These are phyloP conservation scores for Andricus quercusramuli DNA, from an alignment of 2,888 invertebrate species.

Conservation along the genomic window DNA sequence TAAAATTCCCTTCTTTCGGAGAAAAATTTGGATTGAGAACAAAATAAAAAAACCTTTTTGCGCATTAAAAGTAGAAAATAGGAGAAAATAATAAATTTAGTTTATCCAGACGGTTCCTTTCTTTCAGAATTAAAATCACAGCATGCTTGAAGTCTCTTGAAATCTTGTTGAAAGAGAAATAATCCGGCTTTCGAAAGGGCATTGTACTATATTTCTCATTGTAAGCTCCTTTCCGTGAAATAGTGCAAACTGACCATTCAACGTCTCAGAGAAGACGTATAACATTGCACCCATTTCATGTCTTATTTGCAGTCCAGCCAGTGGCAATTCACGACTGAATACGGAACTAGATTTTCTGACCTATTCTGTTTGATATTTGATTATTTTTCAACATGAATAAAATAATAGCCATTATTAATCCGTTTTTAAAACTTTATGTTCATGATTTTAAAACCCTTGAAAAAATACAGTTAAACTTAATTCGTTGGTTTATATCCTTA, in stretches of 20 bases:
- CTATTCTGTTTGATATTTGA: not conserved
- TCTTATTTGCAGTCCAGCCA: constrained; percentile 12
- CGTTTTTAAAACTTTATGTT: too few species aligned
- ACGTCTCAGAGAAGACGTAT: not conserved
- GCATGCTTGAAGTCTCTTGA: constrained; percentile 5
- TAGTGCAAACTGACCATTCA: constrained; percentile 5
- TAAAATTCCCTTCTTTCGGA: too few species aligned
- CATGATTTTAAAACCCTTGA: too few species aligned
- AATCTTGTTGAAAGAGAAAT: constrained; percentile 32
- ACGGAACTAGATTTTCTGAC: not conserved
- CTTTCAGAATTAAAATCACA: constrained; percentile 4
- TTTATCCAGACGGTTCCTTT: not conserved
- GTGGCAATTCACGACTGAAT: constrained; percentile 12
- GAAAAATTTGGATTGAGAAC: too few species aligned
- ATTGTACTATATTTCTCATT: constrained; percentile 25
- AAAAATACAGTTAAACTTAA: too few species aligned
- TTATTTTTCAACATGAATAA: constrained; percentile 8
- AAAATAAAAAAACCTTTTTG: not conserved
- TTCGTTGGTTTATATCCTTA: too few species aligned
- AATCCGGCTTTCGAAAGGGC: constrained; percentile 25
- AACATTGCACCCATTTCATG: not conserved
- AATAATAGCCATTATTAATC: not conserved
- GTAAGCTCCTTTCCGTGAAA: constrained; percentile 30
- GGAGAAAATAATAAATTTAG: not conserved
- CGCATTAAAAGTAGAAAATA: not conserved